phyloP scores from a whole-genome alignment of 2,797 vertebrate genomes.

The Galagoides demidoff region DNA sequence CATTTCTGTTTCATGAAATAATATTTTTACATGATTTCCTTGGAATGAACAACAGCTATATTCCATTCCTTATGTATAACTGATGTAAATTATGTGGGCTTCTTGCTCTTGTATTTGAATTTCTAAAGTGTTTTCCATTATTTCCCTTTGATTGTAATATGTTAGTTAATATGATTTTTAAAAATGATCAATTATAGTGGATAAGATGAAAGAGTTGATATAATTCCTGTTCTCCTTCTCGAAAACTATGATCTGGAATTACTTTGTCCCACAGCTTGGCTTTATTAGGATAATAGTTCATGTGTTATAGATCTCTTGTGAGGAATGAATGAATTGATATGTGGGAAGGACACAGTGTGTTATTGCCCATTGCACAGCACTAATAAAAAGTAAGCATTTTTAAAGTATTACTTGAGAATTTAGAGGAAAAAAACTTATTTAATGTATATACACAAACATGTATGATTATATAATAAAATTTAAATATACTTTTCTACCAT shows the following conservation, averaged over 20 bases:
- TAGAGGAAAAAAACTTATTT: background rate
- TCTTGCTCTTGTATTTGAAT: background rate
- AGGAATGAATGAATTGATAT: background rate
- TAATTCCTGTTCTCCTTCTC: background rate
- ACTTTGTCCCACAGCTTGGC: background rate
- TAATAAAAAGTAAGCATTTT: background rate
- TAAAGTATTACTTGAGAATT: constrained; percentile 8
- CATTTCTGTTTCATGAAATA: background rate
- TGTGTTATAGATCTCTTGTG: background rate
- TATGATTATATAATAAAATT: background rate
- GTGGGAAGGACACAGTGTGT: background rate
- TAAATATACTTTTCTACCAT: background rate
- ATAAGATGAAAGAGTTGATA: background rate
- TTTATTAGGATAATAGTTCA: background rate
- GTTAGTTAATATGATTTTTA: background rate
- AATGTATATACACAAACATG: background rate
- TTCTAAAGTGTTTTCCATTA: background rate
- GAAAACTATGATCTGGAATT: background rate
- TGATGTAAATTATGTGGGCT: background rate
- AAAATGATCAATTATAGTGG: background rate
- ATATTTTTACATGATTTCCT: background rate
- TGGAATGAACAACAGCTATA: background rate
- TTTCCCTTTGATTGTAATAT: background rate
- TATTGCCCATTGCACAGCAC: background rate
- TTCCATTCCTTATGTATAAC: background rate